Evolutionary conservation across 2,113 vertebrate species (phyloP).

Genomic region (Equus przewalskii): DNA sequence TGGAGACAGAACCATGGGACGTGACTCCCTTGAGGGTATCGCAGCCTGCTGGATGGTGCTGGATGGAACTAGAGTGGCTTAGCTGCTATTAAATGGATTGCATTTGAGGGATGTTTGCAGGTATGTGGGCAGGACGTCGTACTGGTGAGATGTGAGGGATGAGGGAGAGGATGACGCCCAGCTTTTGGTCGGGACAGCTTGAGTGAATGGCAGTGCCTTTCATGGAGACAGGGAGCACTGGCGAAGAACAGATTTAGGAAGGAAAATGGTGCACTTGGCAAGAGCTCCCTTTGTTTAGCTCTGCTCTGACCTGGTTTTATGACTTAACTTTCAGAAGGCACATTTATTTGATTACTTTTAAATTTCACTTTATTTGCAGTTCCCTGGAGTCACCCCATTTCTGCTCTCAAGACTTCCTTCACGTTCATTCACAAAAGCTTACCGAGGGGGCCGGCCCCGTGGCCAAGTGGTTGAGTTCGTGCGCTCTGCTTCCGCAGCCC

Average conservation of each 20-base stretch:
- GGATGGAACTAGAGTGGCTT: neutral
- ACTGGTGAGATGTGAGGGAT: neutral
- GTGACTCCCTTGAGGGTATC: rapidly evolving
- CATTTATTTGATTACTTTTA: neutral
- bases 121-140: neutral
- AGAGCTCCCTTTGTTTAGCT: neutral
- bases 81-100: too few relatives aligned
- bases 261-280: rapidly evolving
- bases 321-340: neutral
- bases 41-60: neutral
- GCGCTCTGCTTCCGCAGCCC: too few relatives aligned
- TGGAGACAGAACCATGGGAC: too few relatives aligned
- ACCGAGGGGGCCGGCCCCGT: too few relatives aligned
- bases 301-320: neutral
- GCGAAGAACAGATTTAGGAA: too few relatives aligned
- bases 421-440: neutral
- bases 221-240: neutral
- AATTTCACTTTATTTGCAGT: neutral
- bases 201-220: neutral
- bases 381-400: neutral
- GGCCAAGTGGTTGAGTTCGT: too few relatives aligned
- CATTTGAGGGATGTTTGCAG: neutral
- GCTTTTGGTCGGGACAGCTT: neutral
- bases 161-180: neutral
- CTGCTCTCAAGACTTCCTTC: neutral